Percentiles rank a stretch among this genome's conserved stretches.
These are phyloP conservation scores for Melanogrammus aeglefinus DNA, from an alignment of 2,797 vertebrate genomes.

Conservation along the genomic window DNA sequence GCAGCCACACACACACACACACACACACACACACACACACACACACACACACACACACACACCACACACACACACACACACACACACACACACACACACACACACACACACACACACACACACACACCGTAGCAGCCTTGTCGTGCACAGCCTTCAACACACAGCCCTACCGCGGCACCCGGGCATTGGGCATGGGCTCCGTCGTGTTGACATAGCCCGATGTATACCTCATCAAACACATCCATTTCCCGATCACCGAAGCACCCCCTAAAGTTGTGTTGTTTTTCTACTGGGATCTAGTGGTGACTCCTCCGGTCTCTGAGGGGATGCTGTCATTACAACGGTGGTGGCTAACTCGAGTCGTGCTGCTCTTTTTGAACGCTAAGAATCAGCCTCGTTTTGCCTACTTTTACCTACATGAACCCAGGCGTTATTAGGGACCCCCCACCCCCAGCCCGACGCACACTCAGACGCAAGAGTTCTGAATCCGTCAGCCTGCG, in stretches of 20 bases:
- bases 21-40: no score
- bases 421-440: not conserved
- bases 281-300: not conserved
- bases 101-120: no score
- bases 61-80: no score
- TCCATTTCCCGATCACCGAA: no score
- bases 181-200: no score
- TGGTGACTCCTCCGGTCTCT: not conserved
- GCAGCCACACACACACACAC: constrained; percentile 34
- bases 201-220: no score
- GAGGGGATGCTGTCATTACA: not conserved
- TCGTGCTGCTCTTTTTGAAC: not conserved
- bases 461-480: not conserved
- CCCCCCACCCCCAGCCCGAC: not conserved
- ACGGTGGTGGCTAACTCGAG: not conserved
- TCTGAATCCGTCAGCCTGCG: not conserved
- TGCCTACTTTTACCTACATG: not conserved
- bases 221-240: no score
- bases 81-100: no score
- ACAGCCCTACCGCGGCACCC: not conserved
- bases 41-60: no score
- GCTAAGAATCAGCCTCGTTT: not conserved
- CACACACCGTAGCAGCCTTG: not conserved
- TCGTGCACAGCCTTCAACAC: not conserved
- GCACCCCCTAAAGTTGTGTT: not conserved